Base-by-base conservation (phyloP, 2,888 invertebrate genomes). In the Ormyrus pomaceus region DNA sequence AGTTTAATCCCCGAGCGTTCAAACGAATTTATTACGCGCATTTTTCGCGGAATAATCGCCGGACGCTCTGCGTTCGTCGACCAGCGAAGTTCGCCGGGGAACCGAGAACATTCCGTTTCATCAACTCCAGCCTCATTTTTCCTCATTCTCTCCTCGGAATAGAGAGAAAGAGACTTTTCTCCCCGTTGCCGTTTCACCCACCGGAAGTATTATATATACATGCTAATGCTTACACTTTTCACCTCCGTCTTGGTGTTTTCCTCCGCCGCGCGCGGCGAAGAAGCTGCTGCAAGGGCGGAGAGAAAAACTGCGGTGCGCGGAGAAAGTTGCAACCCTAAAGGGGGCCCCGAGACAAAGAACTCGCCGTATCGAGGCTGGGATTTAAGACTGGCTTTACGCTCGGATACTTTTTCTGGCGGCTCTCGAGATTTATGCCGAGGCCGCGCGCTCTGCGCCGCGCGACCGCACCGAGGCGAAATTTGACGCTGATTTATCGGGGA, bases 101-200 rank as follows among this genome's bases (percentile, higher is more conserved):
- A 4, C 2, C 1, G 34, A 34, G 34, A 34, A 34, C 34, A 34
- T 56, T 75, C 69, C 75, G 58, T 71, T 56, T 69, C 59, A 58
- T 74, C 74, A 62, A 73, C 70, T 62, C 58, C 6, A 61, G 55
- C 19, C 56, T 78, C 68, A 61, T 81, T 74, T 75, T 74, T 79
- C 61, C 69, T 56, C 66, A 55, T 78, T 56, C 9, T 66, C n/a
- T n/a, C 19, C 45, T 50, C 65, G 19, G 9, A 9, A 9, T n/a
- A n/a, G 13, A 6, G 59, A 13, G 59, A 6, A 34, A 19, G 11
- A 46, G 46, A 46, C 61, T 2, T 6, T 0, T 64, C 45, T 19
- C 65, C 10, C 65, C 6, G 45, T 34, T 34, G 34, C 34, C 34
- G 4, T 34, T 34, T 34, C 34, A 34, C 34, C 34, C 34, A 34